Evolutionary conservation across 2,888 invertebrate genomes (phyloP).

Genomic region (Andrena hattorfiana): DNA sequence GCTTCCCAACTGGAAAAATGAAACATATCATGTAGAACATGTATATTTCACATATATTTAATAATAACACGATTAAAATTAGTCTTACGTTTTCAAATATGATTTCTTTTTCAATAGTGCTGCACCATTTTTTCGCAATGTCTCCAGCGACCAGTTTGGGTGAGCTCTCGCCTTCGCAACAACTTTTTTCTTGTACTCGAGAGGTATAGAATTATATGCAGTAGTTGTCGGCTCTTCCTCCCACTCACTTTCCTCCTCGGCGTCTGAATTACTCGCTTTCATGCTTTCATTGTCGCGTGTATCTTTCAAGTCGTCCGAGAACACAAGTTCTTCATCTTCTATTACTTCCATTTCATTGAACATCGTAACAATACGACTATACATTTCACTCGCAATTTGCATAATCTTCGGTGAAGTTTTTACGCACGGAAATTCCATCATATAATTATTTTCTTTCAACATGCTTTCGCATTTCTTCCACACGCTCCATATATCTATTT

Average conservation of each 20-base stretch:
- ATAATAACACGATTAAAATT: background rate
- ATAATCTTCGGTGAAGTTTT: conserved; percentile 3
- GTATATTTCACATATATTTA: background rate
- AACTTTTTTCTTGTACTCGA: conserved; percentile 6
- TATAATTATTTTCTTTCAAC: background rate
- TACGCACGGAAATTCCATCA: background rate
- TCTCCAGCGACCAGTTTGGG: conserved; percentile 4
- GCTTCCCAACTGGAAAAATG: conserved; percentile 8
- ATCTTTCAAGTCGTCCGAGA: background rate
- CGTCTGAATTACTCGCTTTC: no score
- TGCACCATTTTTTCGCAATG: background rate
- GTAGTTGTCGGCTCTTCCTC: background rate
- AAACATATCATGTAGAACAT: background rate
- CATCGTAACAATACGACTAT: background rate
- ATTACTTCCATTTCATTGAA: background rate
- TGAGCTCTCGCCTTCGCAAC: background rate
- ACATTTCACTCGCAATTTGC: background rate
- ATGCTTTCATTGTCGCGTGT: background rate
- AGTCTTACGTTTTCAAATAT: background rate
- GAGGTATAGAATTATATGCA: background rate
- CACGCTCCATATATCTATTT: background rate
- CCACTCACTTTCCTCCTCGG: conserved; percentile 1
- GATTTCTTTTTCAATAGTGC: background rate
- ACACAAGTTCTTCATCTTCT: background rate
- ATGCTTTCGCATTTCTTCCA: conserved; percentile 7